Base-by-base conservation (phyloP, 1,140 invertebrate genomes). In the Ceratosolen fusciceps region DNA sequence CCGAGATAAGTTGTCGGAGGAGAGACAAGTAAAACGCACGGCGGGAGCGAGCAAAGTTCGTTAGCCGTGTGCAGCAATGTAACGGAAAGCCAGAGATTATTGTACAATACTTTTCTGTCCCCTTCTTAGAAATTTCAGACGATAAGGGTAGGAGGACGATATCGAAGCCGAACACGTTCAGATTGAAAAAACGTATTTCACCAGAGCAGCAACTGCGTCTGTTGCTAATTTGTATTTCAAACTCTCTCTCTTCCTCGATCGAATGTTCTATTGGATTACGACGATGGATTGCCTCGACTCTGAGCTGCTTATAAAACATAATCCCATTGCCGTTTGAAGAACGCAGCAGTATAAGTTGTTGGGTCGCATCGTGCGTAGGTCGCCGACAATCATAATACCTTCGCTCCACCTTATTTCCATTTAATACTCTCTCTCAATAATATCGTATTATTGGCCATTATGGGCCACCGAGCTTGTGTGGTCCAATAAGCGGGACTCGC, bases 181-280 rank as follows among this genome's bases (percentile, higher is more conserved):
- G n/a, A 26, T 60, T 12, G 9, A 4, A 12, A 5, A 12, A 5
- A 60, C 56, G 8, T 26, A n/a, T 60, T 60, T n/a, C n/a, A n/a
- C n/a, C n/a, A n/a, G n/a, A n/a, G n/a, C n/a, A n/a, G n/a, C n/a
- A n/a, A n/a, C n/a, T n/a, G 1, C 16, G 43, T 26, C 9, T 68
- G 7, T 19, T 5, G 60, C 19, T n/a, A 37, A 34, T 62, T 62
- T 37, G 31, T 68, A 39, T 68, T 74, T 60, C 14, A 39, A 39
- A 39, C 24, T 5, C 24, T 24, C 24, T 5, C 24, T 24, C 56
- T 74, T 62, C 37, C 24, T 47, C 24, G 56, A 47, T 47, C 37
- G 54, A 24, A n/a, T 19, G 24, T 21, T 60, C 54, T 60, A 60
- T 74, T 62, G n/a, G 34, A 73, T 73, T 73, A 73, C 52, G 71